These are phyloP conservation scores for Agrilus biguttatus DNA, from an alignment of 2,888 invertebrate species.

Conservation along the genomic window DNA sequence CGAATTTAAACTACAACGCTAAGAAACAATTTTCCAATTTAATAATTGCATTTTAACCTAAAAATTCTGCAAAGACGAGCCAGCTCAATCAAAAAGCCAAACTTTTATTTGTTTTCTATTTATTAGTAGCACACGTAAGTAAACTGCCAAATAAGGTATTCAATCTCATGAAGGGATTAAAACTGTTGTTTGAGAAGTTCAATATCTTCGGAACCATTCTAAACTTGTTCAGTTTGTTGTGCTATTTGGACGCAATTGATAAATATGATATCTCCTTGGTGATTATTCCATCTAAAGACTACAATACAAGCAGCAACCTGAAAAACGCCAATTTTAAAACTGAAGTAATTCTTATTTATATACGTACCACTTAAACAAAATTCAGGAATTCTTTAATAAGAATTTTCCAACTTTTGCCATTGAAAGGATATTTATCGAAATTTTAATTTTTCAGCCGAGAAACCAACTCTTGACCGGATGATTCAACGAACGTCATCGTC, in stretches of 20 bases:
- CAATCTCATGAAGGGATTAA: no score
- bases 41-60: no score
- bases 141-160: no score
- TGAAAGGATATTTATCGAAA: conserved; percentile 23
- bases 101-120: no score
- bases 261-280: conserved; percentile 83
- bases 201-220: conserved; percentile 71
- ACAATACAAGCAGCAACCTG: conserved; percentile 82
- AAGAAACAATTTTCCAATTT: no score
- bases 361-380: conserved; percentile 84
- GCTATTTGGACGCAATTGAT: conserved; percentile 85
- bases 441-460: not conserved
- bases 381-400: conserved; percentile 75
- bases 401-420: conserved; percentile 75
- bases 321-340: conserved; percentile 18
- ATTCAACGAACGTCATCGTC: conserved; percentile 90
- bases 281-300: conserved; percentile 76
- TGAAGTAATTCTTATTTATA: not conserved
- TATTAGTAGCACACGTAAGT: no score
- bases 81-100: no score
- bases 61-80: no score
- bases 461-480: conserved; percentile 59
- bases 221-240: conserved; percentile 72
- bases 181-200: conserved; percentile 73
- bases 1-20: no score